Evolutionary conservation across 2,113 vertebrate species (phyloP).

Genomic region (Podarcis cretensis): DNA sequence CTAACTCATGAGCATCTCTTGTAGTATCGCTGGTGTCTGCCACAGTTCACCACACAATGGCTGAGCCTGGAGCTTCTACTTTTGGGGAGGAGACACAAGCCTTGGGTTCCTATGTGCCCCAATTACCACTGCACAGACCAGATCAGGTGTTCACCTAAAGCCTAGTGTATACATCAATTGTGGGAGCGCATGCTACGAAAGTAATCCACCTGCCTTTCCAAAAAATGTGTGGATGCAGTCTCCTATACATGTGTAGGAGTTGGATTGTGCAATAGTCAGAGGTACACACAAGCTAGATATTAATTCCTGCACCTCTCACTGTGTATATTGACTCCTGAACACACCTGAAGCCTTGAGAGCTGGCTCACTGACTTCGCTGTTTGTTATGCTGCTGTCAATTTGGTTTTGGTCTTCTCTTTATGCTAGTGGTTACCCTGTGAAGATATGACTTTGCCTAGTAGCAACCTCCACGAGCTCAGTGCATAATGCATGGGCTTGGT

Average conservation of each 20-base stretch:
- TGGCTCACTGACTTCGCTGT: too few relatives aligned
- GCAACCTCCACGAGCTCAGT: not conserved
- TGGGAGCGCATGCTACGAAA: not conserved
- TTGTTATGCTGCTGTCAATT: not conserved
- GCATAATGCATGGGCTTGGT: too few relatives aligned
- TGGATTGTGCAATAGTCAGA: not conserved
- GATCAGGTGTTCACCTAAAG: too few relatives aligned
- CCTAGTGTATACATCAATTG: too few relatives aligned
- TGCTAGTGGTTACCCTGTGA: not conserved
- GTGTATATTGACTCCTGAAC: not conserved
- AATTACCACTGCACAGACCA: not conserved
- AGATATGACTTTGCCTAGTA: not conserved
- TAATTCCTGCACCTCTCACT: not conserved
- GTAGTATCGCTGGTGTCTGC: not conserved
- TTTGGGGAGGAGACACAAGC: not conserved
- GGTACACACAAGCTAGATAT: not conserved
- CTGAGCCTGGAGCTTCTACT: too few relatives aligned
- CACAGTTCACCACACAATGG: not conserved
- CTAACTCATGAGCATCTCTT: not conserved
- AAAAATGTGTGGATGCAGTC: not conserved
- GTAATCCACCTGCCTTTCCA: not conserved
- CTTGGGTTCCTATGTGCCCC: not conserved
- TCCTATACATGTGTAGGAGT: too few relatives aligned
- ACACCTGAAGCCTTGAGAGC: not conserved
- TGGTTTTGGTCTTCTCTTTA: not conserved